A percentile compares a stretch with the other conserved stretches of the same genome.
phyloP scores from a whole-genome alignment of 2,888 invertebrate species.

The Argynnis bischoffii region DNA sequence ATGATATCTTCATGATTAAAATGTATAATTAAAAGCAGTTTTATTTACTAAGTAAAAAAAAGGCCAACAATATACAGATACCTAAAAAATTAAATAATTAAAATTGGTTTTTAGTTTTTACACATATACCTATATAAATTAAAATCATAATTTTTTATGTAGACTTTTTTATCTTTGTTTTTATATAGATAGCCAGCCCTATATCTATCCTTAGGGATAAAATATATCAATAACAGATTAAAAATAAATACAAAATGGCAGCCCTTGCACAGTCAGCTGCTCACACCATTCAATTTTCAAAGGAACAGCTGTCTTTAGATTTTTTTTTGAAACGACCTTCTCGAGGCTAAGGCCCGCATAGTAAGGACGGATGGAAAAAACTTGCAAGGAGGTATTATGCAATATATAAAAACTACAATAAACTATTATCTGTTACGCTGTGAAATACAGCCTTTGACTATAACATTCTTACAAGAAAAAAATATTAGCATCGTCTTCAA shows the following conservation, averaged over 20 bases:
- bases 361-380: slow-evolving; percentile 14
- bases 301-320: slow-evolving; percentile 37
- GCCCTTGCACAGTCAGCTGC: slow-evolving; percentile 50
- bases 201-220: background rate
- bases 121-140: background rate
- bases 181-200: too few relatives aligned
- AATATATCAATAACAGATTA: background rate
- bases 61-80: background rate
- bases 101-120: slow-evolving; percentile 11
- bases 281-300: slow-evolving; percentile 42
- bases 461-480: background rate
- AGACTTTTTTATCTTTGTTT: too few relatives aligned
- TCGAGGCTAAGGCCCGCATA: slow-evolving; percentile 33
- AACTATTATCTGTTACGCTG: slow-evolving; percentile 8
- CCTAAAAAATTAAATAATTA: background rate
- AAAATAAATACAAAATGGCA: slow-evolving; percentile 31
- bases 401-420: background rate
- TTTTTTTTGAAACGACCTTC: slow-evolving; percentile 38
- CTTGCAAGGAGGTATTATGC: slow-evolving; percentile 13
- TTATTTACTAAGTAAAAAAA: background rate
- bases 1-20: too few relatives aligned
- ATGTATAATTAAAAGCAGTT: too few relatives aligned
- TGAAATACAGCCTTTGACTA: background rate
- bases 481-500: background rate
- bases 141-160: too few relatives aligned